A percentile compares a stretch with the other conserved stretches of the same genome.
Evolutionary conservation across 2,888 invertebrate genomes (phyloP).

Genomic region (Corbicula japonica): DNA sequence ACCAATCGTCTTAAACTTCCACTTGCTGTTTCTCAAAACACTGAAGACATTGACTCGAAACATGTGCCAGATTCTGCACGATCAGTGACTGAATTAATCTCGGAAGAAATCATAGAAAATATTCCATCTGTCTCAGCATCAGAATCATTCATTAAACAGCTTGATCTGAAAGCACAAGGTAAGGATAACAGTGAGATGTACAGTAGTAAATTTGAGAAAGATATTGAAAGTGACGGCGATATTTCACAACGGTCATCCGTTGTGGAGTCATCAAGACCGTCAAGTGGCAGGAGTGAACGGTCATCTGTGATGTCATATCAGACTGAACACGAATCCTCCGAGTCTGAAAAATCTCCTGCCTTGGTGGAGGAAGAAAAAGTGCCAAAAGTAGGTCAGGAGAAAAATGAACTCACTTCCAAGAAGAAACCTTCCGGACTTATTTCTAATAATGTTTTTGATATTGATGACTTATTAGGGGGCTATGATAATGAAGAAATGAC

Average conservation of each 20-base stretch:
- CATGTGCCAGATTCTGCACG: conserved; percentile 54
- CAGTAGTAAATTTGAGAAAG: conserved; percentile 42
- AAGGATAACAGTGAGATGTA: conserved; percentile 21
- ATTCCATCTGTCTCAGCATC: conserved; percentile 59
- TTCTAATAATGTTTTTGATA: conserved; percentile 56
- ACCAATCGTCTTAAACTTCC: conserved; percentile 59
- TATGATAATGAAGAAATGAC: conserved; percentile 64
- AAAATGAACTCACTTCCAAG: conserved; percentile 48
- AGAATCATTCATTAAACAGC: conserved; percentile 60
- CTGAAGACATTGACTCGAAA: conserved; percentile 57
- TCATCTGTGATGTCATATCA: conserved; percentile 64
- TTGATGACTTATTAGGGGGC: conserved; percentile 64
- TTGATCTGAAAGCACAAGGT: conserved; percentile 54
- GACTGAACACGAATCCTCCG: conserved; percentile 69
- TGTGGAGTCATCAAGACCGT: conserved; percentile 71
- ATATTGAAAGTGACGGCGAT: conserved; percentile 65
- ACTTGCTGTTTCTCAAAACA: conserved; percentile 58
- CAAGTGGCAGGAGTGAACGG: conserved; percentile 73
- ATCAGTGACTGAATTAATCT: conserved; percentile 68
- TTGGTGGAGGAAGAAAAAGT: conserved; percentile 16
- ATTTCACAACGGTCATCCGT: conserved; percentile 63
- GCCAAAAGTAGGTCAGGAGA: conserved; percentile 67
- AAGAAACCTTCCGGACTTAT: conserved; percentile 39
- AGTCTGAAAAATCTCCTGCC: conserved; percentile 58
- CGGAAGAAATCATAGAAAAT: conserved; percentile 78